Percentiles rank a stretch among this genome's conserved stretches.
Conservation (phyloP, 1,140 invertebrate genomes). For the Drosophila azteca region DNA sequence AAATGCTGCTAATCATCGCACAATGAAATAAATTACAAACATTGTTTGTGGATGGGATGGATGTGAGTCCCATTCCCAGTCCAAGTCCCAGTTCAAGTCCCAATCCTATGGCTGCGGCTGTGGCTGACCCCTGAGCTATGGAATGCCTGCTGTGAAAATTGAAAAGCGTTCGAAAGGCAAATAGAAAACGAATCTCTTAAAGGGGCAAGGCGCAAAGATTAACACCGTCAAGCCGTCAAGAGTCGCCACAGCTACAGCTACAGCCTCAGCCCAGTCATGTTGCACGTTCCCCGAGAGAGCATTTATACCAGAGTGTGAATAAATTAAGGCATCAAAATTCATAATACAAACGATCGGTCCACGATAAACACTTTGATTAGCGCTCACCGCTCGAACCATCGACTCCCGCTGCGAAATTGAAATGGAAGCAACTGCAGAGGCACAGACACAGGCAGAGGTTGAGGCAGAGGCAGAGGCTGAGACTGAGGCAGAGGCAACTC, state of each 20-base stretch:
- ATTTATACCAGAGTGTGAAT: slow-evolving; percentile 65
- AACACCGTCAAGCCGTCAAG: slow-evolving; percentile 30
- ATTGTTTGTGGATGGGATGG: slow-evolving; percentile 54
- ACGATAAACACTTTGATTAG: slow-evolving; percentile 82
- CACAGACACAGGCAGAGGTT: slow-evolving; percentile 13
- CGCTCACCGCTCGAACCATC: slow-evolving; percentile 36
- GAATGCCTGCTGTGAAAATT: slow-evolving; percentile 74
- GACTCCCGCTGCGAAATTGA: slow-evolving; percentile 77
- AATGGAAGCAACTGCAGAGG: slow-evolving; percentile 76
- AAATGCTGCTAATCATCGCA: slow-evolving; percentile 81
- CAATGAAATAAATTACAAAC: slow-evolving; percentile 83
- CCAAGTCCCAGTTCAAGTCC: not conserved
- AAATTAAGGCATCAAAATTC: slow-evolving; percentile 81
- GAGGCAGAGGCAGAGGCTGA: slow-evolving; percentile 10
- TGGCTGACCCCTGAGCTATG: not conserved
- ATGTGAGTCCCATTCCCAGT: not conserved
- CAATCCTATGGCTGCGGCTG: not conserved
- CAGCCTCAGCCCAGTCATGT: slow-evolving; percentile 1
- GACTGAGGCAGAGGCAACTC: slow-evolving; percentile 2
- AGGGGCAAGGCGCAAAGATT: slow-evolving; percentile 55
- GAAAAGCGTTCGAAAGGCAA: slow-evolving; percentile 76
- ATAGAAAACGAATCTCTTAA: slow-evolving; percentile 59
- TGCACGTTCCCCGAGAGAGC: slow-evolving; percentile 27
- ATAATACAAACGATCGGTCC: slow-evolving; percentile 79
- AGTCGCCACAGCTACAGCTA: no score